Evolutionary conservation across 2,113 vertebrate species (phyloP).

Genomic region (Carassius auratus): DNA sequence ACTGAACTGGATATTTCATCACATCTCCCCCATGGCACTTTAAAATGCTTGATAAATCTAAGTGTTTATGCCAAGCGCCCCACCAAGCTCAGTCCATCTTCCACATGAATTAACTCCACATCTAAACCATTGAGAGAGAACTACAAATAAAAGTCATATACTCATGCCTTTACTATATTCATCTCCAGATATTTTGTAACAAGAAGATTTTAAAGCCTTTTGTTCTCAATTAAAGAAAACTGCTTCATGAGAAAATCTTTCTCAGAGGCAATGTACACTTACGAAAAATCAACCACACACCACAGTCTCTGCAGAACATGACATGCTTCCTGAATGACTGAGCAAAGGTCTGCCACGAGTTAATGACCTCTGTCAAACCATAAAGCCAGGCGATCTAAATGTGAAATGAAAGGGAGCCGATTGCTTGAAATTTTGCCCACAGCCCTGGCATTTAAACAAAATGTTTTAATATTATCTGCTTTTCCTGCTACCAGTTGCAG

Average conservation of each 20-base stretch:
- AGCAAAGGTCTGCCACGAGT: constrained; percentile 18
- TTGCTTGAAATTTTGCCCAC: too few species aligned
- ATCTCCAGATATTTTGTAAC: not conserved
- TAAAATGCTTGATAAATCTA: constrained; percentile 58
- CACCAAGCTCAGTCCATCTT: constrained; percentile 11
- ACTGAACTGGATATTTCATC: constrained; percentile 48
- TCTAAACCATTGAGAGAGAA: not conserved
- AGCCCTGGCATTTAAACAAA: not conserved
- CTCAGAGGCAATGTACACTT: not conserved
- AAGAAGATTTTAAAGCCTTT: not conserved
- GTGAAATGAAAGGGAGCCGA: not conserved
- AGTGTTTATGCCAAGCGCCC: constrained; percentile 8
- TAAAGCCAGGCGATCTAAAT: constrained; percentile 8
- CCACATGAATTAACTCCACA: not conserved
- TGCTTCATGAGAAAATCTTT: constrained; percentile 6
- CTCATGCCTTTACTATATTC: too few species aligned
- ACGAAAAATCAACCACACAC: constrained; percentile 18
- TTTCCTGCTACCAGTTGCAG: constrained; percentile 1
- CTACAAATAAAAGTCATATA: constrained; percentile 4
- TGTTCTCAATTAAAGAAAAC: constrained; percentile 25
- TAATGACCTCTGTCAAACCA: constrained; percentile 30
- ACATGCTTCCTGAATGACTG: constrained; percentile 7
- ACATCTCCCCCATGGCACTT: constrained; percentile 47
- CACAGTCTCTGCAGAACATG: constrained; percentile 15
- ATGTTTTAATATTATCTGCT: not conserved